Percentiles rank a stretch among this genome's conserved stretches.
These are phyloP conservation scores for Cinara cedri DNA, from an alignment of 2,888 invertebrate genomes.

Conservation along the genomic window DNA sequence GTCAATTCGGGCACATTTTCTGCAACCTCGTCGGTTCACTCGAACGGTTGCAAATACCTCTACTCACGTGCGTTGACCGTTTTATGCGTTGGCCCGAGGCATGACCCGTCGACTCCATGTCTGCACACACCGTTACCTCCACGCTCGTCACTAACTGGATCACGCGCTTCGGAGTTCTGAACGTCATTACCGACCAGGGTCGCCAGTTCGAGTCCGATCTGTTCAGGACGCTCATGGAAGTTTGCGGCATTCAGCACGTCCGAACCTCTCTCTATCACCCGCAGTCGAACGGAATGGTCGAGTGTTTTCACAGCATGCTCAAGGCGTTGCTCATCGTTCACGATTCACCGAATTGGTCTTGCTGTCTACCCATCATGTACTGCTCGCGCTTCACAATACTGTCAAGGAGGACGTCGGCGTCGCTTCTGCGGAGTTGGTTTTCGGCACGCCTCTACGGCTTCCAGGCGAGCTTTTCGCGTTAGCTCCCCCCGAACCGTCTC, in stretches of 20 bases:
- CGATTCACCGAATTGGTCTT: not conserved
- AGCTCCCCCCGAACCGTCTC: not conserved
- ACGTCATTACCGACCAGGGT: not conserved
- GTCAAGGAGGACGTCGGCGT: not conserved
- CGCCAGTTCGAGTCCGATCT: not conserved
- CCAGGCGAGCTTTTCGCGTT: not conserved
- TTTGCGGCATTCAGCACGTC: not conserved
- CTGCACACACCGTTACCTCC: not conserved
- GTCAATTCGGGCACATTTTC: not conserved
- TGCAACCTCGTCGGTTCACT: not conserved
- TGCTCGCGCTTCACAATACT: not conserved
- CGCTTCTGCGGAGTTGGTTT: not conserved
- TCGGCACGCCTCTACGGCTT: not conserved
- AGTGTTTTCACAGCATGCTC: not conserved
- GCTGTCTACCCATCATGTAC: not conserved
- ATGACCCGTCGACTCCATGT: not conserved
- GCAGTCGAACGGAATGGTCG: not conserved
- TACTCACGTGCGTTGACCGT: not conserved
- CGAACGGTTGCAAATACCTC: not conserved
- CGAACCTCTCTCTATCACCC: not conserved
- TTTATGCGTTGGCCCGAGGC: not conserved
- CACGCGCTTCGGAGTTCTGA: not conserved
- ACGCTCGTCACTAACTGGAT: not conserved
- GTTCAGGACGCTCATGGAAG: not conserved
- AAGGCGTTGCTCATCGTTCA: not conserved